Percentiles rank a stretch among this genome's conserved stretches.
These are phyloP conservation scores for Chironomus tepperi DNA, from an alignment of 1,140 invertebrate species.

Conservation along the genomic window DNA sequence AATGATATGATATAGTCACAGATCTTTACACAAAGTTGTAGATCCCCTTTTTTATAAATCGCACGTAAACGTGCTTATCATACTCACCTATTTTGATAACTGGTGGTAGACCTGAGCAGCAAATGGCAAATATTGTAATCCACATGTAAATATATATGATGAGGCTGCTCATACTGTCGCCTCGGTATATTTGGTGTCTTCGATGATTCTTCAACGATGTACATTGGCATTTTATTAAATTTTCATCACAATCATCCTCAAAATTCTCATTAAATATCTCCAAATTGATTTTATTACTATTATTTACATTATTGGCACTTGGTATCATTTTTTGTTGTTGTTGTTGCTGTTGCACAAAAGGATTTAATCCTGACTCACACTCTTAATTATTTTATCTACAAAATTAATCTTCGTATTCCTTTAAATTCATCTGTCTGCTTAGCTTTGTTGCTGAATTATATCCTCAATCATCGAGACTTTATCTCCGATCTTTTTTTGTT, in stretches of 20 bases:
- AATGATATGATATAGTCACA: no score
- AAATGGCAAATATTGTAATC: slow-evolving; percentile 20
- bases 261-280: not conserved
- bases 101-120: slow-evolving; percentile 45
- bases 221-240: slow-evolving; percentile 7
- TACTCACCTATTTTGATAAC: slow-evolving; percentile 58
- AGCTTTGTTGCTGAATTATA: no score
- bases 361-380: not conserved
- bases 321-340: slow-evolving; percentile 6
- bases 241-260: not conserved
- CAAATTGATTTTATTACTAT: not conserved
- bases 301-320: slow-evolving; percentile 14
- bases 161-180: not conserved
- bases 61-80: slow-evolving; percentile 10
- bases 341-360: not conserved
- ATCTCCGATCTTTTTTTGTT: no score
- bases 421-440: not conserved
- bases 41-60: no score
- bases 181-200: not conserved
- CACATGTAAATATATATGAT: slow-evolving; percentile 7
- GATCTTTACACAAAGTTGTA: no score
- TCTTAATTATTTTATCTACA: not conserved
- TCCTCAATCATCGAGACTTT: no score
- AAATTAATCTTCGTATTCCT: not conserved
- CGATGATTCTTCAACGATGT: not conserved